These are phyloP conservation scores for Epinotia demarniana DNA, from an alignment of 2,888 invertebrate species.

Conservation along the genomic window DNA sequence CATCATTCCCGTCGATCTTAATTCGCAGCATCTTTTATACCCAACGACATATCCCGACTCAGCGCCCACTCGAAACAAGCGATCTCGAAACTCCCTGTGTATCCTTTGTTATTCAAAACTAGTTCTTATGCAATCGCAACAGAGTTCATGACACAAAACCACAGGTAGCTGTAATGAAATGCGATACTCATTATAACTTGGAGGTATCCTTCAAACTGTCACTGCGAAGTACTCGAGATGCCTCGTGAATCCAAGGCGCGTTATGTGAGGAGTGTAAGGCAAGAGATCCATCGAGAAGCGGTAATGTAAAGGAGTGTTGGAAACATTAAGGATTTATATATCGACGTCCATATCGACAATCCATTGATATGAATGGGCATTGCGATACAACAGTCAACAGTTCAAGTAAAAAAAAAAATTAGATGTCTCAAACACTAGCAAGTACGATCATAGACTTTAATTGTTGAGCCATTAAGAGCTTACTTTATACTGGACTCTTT, in stretches of 20 bases:
- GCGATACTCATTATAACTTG: conserved; percentile 61
- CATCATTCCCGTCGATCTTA: neutral
- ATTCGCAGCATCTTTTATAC: neutral
- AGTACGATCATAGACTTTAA: too few species aligned
- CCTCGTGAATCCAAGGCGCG: conserved; percentile 50
- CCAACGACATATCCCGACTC: neutral
- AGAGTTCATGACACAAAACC: conserved; percentile 28
- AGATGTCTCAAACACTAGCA: too few species aligned
- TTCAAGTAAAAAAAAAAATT: too few species aligned
- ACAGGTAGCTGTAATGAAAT: conserved; percentile 52
- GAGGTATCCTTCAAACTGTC: conserved; percentile 48
- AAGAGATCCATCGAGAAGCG: neutral
- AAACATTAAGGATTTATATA: neutral
- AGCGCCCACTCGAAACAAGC: neutral
- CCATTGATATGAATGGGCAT: too few species aligned
- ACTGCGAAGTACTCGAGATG: conserved; percentile 23
- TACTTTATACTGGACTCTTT: too few species aligned
- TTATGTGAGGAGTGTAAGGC: conserved; percentile 34
- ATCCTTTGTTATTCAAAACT: conserved; percentile 14
- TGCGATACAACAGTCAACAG: too few species aligned
- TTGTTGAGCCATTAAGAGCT: too few species aligned
- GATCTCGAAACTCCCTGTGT: conserved; percentile 4
- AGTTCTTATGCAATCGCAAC: neutral
- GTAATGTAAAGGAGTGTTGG: conserved; percentile 11
- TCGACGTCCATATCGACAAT: conserved; percentile 1